These are phyloP conservation scores for Erebia palarica DNA, from an alignment of 2,888 invertebrate genomes.

Conservation along the genomic window DNA sequence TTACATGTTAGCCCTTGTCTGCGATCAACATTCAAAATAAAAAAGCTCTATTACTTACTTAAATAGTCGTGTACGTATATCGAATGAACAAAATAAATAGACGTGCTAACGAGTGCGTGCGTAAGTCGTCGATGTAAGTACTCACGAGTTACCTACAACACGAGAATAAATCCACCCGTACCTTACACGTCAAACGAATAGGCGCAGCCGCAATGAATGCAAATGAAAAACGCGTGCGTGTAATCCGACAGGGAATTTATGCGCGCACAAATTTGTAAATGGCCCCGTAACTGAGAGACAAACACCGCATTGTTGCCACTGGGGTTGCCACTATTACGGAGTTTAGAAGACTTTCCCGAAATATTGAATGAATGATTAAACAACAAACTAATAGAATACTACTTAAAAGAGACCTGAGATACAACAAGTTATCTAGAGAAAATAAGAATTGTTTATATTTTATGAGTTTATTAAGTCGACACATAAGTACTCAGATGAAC, in stretches of 20 bases:
- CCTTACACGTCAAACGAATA: conserved; percentile 10
- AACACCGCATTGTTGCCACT: conserved; percentile 54
- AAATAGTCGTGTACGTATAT: not conserved
- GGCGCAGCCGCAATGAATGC: conserved; percentile 51
- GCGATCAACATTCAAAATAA: no score
- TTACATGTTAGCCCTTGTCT: no score
- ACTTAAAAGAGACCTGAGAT: no score
- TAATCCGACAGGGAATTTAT: conserved; percentile 32
- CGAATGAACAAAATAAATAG: not conserved
- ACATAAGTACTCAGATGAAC: no score
- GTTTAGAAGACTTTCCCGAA: not conserved
- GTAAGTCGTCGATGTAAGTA: conserved; percentile 4
- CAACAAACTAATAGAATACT: no score
- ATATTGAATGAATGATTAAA: not conserved
- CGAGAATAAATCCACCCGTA: conserved; percentile 2
- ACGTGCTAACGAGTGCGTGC: conserved; percentile 1
- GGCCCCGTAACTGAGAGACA: conserved; percentile 53
- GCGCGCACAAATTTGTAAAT: conserved; percentile 45
- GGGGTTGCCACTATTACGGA: conserved; percentile 17
- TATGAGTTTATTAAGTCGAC: no score
- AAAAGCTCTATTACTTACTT: no score
- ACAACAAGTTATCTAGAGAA: no score
- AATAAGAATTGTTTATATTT: no score
- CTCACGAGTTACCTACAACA: not conserved
- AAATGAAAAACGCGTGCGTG: conserved; percentile 55